Evolutionary conservation across 2,113 vertebrate species (phyloP).

Genomic region (Lanius ludovicianus): DNA sequence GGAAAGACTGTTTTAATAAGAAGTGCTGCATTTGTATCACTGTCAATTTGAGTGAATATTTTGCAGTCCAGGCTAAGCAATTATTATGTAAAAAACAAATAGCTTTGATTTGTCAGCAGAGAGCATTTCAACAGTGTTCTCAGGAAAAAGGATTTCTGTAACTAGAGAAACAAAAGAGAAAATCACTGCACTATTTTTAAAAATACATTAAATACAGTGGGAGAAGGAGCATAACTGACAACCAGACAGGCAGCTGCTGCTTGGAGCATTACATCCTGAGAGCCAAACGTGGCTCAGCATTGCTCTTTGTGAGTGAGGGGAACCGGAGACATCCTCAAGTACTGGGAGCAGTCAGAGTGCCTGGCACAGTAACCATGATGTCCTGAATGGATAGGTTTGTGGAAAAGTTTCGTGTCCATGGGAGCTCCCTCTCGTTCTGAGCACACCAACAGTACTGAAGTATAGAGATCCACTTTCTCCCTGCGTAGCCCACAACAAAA

Average conservation of each 20-base stretch:
- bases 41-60: neutral
- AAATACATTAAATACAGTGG: neutral
- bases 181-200: neutral
- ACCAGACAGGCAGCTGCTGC: neutral
- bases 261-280: neutral
- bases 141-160: neutral
- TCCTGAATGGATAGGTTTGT: neutral
- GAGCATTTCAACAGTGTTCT: neutral
- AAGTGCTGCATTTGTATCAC: neutral
- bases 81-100: neutral
- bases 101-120: neutral
- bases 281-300: neutral
- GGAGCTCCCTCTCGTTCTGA: neutral
- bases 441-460: neutral
- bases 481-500: neutral
- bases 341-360: neutral
- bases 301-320: neutral
- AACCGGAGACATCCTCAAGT: neutral
- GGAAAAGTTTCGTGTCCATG: neutral
- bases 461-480: neutral
- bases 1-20: neutral
- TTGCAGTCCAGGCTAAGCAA: neutral
- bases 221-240: neutral
- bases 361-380: rapidly evolving
- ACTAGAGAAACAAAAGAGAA: neutral